Percentiles rank a stretch among this genome's conserved stretches.
These are phyloP conservation scores for Andinoacara biseriatus DNA, from an alignment of 2,113 vertebrate genomes.

Conservation along the genomic window DNA sequence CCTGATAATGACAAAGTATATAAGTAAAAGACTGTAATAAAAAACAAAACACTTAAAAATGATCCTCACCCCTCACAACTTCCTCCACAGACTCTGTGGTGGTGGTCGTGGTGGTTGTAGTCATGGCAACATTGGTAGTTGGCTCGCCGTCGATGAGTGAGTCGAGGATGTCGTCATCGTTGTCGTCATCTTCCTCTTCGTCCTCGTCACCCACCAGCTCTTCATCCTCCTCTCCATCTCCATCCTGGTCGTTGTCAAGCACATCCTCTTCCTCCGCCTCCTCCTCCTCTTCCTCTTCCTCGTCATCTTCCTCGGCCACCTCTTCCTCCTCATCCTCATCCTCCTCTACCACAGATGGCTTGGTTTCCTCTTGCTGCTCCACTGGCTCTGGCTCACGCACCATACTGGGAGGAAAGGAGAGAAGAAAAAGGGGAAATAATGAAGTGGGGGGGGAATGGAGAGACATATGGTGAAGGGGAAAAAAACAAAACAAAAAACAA, in stretches of 20 bases:
- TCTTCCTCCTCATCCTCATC: constrained; percentile 84
- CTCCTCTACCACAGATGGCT: constrained; percentile 79
- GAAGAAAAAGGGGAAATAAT: background rate
- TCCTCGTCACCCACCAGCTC: constrained; percentile 82
- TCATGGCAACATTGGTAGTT: constrained; percentile 90
- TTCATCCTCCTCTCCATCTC: constrained; percentile 82
- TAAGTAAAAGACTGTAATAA: background rate
- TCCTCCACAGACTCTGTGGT: constrained; percentile 97
- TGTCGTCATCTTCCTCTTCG: constrained; percentile 81
- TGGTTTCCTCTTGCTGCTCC: constrained; percentile 73
- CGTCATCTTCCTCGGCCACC: constrained; percentile 70
- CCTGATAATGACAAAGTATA: background rate
- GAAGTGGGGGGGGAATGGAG: background rate
- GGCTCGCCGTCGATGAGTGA: constrained; percentile 86
- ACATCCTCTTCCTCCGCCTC: constrained; percentile 54
- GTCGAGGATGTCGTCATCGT: constrained; percentile 74
- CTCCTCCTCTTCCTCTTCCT: constrained; percentile 70
- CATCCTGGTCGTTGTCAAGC: constrained; percentile 74
- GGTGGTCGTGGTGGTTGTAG: constrained; percentile 94
- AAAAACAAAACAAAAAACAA: background rate
- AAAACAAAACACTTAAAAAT: background rate
- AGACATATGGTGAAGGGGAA: constrained; percentile 27
- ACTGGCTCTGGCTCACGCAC: constrained; percentile 84
- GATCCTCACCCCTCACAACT: constrained; percentile 91
- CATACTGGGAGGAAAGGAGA: constrained; percentile 78